Base-by-base conservation (phyloP, 1,140 invertebrate species). In the Araneus ventricosus region DNA sequence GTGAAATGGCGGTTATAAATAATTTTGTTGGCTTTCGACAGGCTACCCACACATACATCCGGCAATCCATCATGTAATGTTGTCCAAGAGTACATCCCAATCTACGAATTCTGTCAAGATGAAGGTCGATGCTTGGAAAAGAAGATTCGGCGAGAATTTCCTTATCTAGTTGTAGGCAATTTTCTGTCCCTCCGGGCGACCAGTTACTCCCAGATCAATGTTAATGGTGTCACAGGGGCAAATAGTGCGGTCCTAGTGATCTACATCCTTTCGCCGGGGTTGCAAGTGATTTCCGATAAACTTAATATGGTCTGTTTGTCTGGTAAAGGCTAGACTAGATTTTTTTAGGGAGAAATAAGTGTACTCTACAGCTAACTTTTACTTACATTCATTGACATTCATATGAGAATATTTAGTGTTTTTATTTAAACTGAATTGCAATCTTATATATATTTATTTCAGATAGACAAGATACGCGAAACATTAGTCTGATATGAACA, bases 151-250 rank as follows among this genome's bases (percentile, higher is more conserved):
- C 7, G 41, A 82, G 79, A 45, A 82, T 82, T 41, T 82, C 41
- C 79, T 45, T 39, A 82, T 82, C 79, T 82, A n/a, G 37, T 82
- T 24, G 79, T 41, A 45, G 37, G 79, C 79, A 82, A 82, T 82
- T 82, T 82, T 82, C 37, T n/a, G 79, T 82, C 20, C 37, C 79
- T 45, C 14, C n/a, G 7, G 79, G 79, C 79, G 39, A 41, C 37
- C 27, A 39, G 79, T 79, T 79, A 79, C 75, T 39, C 10, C 34
- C 79, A 45, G 79, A 82, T 82, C 37, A 82, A 82, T 82, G 41
- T 75, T 75, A 75, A 75, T 75, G 67, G 67, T 82, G 39, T 82
- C 41, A 82, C 7, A 22, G 79, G 79, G 24, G 79, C 79, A 82
- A 82, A 82, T 41, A 82, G 79, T 27, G 79, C n/a, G 37, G 79